Conservation (phyloP, 23 tunicate genomes). For the Ascidia mentula region DNA sequence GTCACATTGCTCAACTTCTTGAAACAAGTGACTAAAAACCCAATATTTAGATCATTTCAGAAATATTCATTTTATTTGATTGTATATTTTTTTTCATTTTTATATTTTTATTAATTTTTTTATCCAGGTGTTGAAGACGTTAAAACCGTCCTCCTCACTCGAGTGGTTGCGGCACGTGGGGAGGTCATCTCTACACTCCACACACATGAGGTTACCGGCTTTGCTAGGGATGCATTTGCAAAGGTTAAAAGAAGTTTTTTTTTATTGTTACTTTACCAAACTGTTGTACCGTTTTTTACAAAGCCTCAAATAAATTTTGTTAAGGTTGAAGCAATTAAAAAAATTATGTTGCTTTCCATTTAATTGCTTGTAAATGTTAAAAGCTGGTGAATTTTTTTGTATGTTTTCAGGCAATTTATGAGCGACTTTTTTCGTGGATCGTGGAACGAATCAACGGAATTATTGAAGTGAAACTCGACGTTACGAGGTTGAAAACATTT, state of each 20-base stretch:
- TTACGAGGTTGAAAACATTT: constrained; percentile 20
- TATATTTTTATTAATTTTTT: not conserved
- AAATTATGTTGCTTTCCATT: not conserved
- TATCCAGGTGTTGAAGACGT: constrained; percentile 39
- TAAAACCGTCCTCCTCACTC: constrained; percentile 48
- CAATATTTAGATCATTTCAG: no score
- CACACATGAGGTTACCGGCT: constrained; percentile 57
- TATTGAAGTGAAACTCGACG: constrained; percentile 87
- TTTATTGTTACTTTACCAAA: not conserved
- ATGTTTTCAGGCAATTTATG: constrained; percentile 77
- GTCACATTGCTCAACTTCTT: constrained; percentile 60
- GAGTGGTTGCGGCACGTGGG: constrained; percentile 93
- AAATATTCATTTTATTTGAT: no score
- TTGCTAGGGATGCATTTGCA: constrained; percentile 93
- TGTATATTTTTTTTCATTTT: no score
- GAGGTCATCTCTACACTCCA: constrained; percentile 77
- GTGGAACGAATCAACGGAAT: constrained; percentile 81
- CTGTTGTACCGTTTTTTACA: no score
- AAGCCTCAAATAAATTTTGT: no score
- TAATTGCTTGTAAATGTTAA: not conserved
- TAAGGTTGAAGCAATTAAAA: no score
- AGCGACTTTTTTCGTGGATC: constrained; percentile 79
- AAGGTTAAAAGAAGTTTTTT: constrained; percentile 26
- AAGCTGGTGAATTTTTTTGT: not conserved
- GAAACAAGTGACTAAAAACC: constrained; percentile 49